Conservation (phyloP, 2,888 invertebrate genomes). For the Polydrusus tereticollis region DNA sequence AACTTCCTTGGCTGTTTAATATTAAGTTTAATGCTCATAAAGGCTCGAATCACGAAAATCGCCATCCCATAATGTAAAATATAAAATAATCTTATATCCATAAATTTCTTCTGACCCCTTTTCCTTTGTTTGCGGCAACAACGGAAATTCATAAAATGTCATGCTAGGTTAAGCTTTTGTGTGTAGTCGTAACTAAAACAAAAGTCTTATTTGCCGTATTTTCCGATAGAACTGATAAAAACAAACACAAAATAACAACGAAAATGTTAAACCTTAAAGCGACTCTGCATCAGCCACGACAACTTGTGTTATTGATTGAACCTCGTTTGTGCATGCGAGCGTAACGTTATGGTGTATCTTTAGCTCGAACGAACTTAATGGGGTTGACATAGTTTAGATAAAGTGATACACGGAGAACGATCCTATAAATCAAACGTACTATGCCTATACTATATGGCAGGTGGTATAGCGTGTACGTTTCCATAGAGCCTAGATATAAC, state of each 20-base stretch:
- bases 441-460: too few species aligned
- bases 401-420: conserved; percentile 2
- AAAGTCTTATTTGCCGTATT: not conserved
- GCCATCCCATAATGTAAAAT: too few species aligned
- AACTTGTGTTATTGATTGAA: conserved; percentile 7
- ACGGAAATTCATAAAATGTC: not conserved
- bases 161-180: not conserved
- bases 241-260: conserved; percentile 1
- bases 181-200: not conserved
- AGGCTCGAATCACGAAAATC: too few species aligned
- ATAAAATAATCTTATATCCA: too few species aligned
- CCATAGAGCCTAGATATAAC: too few species aligned
- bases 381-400: conserved; percentile 18
- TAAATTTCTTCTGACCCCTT: not conserved
- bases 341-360: conserved; percentile 8
- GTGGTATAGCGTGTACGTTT: too few species aligned
- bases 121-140: not conserved
- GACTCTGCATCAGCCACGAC: not conserved
- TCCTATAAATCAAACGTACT: not conserved
- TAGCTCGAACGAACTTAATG: conserved; percentile 7
- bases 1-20: too few species aligned
- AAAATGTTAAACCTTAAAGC: conserved; percentile 2
- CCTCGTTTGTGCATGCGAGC: conserved; percentile 15
- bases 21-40: too few species aligned
- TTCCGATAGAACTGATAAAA: not conserved